Evolutionary conservation across 2,113 vertebrate species (phyloP).

Genomic region (Eudyptes chrysolophus): DNA sequence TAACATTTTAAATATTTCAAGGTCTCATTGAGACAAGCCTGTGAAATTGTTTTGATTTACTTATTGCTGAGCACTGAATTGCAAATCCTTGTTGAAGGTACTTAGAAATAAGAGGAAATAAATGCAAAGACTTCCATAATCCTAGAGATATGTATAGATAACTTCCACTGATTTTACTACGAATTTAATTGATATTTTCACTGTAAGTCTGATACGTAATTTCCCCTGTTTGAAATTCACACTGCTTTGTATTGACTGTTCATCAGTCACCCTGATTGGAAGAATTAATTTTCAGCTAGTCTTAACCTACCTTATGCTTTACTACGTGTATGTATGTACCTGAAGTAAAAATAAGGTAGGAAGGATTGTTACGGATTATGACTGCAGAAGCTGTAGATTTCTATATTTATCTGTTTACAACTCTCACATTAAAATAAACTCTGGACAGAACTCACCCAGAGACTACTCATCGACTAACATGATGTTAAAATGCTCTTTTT

Average conservation of each 20-base stretch:
- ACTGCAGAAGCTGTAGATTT: not conserved
- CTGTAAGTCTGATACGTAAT: not conserved
- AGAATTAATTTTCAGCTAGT: not conserved
- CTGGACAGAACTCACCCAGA: not conserved
- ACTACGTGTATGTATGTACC: not conserved
- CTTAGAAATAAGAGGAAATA: not conserved
- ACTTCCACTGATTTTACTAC: not conserved
- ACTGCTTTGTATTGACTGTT: not conserved
- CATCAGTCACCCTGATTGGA: not conserved
- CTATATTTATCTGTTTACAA: not conserved
- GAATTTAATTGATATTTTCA: not conserved
- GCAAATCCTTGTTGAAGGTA: not conserved
- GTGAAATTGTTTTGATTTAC: not conserved
- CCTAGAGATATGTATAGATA: not conserved
- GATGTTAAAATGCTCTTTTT: not conserved
- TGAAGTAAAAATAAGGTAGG: not conserved
- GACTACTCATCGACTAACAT: not conserved
- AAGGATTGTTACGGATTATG: not conserved
- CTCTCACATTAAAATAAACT: not conserved
- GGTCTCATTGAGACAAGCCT: not conserved
- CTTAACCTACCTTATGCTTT: not conserved
- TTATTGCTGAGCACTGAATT: not conserved
- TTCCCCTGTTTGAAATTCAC: not conserved
- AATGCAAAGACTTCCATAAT: not conserved
- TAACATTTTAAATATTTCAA: not conserved